phyloP scores from a whole-genome alignment of 2,113 vertebrate genomes.

The Scartelaos histophorus region DNA sequence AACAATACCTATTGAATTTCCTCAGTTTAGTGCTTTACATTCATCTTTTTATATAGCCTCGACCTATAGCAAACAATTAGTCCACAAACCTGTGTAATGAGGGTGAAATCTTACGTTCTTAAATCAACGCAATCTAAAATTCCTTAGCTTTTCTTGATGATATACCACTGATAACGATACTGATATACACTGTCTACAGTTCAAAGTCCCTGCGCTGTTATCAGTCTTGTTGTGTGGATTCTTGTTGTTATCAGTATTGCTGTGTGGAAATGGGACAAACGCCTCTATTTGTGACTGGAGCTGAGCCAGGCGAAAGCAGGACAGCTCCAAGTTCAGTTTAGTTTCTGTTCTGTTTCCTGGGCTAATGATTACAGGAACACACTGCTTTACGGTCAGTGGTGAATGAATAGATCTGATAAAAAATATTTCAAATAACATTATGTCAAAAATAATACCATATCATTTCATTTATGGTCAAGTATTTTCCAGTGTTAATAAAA shows the following conservation, averaged over 20 bases:
- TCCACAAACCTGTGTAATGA: constrained; percentile 33
- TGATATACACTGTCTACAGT: constrained; percentile 37
- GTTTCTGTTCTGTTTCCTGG: constrained; percentile 34
- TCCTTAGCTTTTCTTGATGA: too few species aligned
- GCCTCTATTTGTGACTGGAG: constrained; percentile 56
- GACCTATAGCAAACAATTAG: constrained; percentile 30
- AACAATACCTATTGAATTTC: constrained; percentile 63
- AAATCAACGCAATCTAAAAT: constrained; percentile 48
- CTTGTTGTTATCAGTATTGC: constrained; percentile 45
- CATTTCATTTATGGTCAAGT: too few species aligned
- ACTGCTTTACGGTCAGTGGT: constrained; percentile 35
- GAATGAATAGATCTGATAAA: not conserved
- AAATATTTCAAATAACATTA: too few species aligned
- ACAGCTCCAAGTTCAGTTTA: constrained; percentile 48
- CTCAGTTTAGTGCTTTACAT: constrained; percentile 29
- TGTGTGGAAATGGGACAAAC: constrained; percentile 47
- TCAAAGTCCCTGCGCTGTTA: constrained; percentile 54
- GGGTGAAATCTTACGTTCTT: constrained; percentile 38
- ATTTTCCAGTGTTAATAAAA: too few species aligned
- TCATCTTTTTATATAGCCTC: constrained; percentile 38
- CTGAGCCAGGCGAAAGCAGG: constrained; percentile 54
- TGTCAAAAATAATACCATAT: too few species aligned
- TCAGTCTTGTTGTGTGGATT: constrained; percentile 11
- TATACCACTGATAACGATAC: not conserved
- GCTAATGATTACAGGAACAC: constrained; percentile 65